These are phyloP conservation scores for Meteorus colon DNA, from an alignment of 2,888 invertebrate species.

Conservation along the genomic window DNA sequence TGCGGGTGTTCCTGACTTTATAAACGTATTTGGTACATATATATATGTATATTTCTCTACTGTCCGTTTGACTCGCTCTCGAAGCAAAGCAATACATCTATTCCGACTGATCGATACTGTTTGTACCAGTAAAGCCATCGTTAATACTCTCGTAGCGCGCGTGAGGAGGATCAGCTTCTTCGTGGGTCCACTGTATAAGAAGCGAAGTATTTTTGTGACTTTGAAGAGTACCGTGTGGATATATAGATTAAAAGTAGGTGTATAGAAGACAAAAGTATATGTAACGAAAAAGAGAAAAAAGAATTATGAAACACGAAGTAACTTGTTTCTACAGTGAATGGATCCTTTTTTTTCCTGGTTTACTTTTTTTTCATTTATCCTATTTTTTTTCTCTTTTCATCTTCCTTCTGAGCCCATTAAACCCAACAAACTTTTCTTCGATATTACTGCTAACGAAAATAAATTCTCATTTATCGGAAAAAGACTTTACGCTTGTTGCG, in stretches of 20 bases:
- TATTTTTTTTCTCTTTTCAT: background rate
- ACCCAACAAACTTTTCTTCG: background rate
- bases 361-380: background rate
- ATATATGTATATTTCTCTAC: background rate
- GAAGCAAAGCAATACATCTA: constrained; percentile 32
- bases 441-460: constrained; percentile 18
- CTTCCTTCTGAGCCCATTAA: background rate
- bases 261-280: background rate
- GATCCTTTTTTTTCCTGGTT: background rate
- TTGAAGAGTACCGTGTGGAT: constrained; percentile 37
- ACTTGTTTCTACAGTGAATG: constrained; percentile 10
- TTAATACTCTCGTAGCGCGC: constrained; percentile 44
- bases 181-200: background rate
- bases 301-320: constrained; percentile 36
- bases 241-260: constrained; percentile 13
- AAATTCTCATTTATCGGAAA: constrained; percentile 15
- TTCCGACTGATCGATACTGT: constrained; percentile 47
- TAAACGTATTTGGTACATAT: background rate
- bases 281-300: constrained; percentile 25
- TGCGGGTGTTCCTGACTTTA: background rate
- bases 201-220: constrained; percentile 35
- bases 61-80: constrained; percentile 36
- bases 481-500: background rate
- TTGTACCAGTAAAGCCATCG: constrained; percentile 45
- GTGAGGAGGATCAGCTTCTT: constrained; percentile 44